These are phyloP conservation scores for Cisticola juncidis DNA, from an alignment of 2,113 vertebrate genomes.

Conservation along the genomic window DNA sequence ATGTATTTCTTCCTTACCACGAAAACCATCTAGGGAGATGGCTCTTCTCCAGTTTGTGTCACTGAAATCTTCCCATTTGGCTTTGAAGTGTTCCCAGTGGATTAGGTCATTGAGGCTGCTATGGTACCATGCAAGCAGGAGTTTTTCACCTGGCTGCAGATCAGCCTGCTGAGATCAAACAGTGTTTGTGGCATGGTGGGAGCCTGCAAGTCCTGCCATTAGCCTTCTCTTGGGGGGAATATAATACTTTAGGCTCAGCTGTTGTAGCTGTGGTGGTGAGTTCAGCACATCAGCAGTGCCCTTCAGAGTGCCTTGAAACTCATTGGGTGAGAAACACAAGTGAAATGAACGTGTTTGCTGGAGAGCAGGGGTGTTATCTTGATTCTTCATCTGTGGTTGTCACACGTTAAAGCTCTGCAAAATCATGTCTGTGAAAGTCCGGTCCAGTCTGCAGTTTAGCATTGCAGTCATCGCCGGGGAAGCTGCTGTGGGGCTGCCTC, in stretches of 20 bases:
- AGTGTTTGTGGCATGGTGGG: background rate
- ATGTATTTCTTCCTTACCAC: background rate
- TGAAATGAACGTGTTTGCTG: background rate
- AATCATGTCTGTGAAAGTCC: background rate
- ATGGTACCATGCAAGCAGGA: fast-evolving
- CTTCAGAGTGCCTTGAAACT: background rate
- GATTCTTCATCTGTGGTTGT: background rate
- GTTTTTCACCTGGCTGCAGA: background rate
- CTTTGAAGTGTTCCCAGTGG: too few species aligned
- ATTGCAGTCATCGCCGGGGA: background rate
- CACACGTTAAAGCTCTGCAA: background rate
- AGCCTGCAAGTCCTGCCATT: background rate
- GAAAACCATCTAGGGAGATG: background rate
- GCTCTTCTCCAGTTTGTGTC: background rate
- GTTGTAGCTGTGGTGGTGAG: background rate
- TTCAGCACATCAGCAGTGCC: background rate
- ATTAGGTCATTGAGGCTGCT: background rate
- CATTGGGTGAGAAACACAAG: background rate
- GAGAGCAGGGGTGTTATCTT: background rate
- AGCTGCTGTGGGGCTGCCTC: background rate
- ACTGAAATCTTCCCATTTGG: background rate
- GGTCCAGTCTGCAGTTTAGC: background rate
- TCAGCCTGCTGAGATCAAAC: background rate
- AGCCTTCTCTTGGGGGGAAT: background rate
- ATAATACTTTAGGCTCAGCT: background rate